phyloP scores from a whole-genome alignment of 92 coral and sea anemone genomes.

The Pocillopora grandis region DNA sequence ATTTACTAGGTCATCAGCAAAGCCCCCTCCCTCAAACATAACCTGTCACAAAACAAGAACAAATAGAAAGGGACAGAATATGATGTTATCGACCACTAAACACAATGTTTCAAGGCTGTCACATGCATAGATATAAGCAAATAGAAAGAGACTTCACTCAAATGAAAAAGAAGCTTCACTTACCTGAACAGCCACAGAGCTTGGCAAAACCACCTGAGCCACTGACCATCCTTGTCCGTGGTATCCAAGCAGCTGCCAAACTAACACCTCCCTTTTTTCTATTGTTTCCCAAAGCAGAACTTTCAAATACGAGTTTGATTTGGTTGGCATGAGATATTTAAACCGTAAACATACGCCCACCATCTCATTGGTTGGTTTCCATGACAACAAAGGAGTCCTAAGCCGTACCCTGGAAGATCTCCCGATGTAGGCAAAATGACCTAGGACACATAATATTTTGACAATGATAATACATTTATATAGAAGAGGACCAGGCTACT shows the following conservation, averaged over 20 bases:
- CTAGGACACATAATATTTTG: background rate
- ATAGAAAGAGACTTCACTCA: background rate
- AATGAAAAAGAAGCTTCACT: background rate
- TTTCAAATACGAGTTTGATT: slow-evolving; percentile 5
- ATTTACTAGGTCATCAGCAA: background rate
- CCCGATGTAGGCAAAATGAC: slow-evolving; percentile 26
- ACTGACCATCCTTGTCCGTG: slow-evolving; percentile 36
- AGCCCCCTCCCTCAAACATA: slow-evolving; percentile 26
- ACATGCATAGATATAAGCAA: too few relatives aligned
- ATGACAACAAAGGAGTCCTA: slow-evolving; percentile 7
- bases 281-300: background rate
- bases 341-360: slow-evolving; percentile 35
- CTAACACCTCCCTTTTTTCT: background rate
- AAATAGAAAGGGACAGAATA: background rate
- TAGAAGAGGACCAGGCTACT: background rate
- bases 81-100: background rate
- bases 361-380: slow-evolving; percentile 19
- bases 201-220: slow-evolving; percentile 29
- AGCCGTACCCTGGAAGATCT: background rate
- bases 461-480: background rate
- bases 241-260: slow-evolving; percentile 24
- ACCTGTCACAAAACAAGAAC: background rate
- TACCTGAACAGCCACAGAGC: background rate
- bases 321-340: slow-evolving; percentile 13
- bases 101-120: background rate